Percentiles rank a stretch among this genome's conserved stretches.
These are phyloP conservation scores for Caenorhabditis macrosperma DNA, from an alignment of 2,888 invertebrate species.

Conservation along the genomic window DNA sequence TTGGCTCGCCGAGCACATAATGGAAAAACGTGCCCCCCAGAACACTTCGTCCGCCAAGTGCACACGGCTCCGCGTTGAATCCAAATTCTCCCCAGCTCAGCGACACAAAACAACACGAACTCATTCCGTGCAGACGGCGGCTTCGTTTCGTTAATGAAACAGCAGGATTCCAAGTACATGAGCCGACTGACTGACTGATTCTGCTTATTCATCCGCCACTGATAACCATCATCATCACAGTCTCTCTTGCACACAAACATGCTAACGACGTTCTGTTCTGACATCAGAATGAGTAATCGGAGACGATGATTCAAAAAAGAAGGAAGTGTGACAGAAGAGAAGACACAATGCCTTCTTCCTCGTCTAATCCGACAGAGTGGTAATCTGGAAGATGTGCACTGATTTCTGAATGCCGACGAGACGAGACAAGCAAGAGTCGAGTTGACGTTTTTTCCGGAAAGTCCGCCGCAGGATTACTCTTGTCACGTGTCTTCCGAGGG, in stretches of 20 bases:
- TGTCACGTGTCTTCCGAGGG: neutral
- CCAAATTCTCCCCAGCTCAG: too few relatives aligned
- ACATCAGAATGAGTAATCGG: constrained; percentile 22
- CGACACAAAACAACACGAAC: neutral
- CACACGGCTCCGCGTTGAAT: neutral
- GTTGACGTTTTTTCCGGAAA: neutral
- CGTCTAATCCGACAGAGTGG: neutral
- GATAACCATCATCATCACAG: too few relatives aligned
- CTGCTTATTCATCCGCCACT: constrained; percentile 3
- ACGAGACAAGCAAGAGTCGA: neutral
- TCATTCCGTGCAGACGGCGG: neutral
- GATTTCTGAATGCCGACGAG: neutral
- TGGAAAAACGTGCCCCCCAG: constrained; percentile 16
- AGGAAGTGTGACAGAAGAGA: constrained; percentile 2
- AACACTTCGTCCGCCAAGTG: neutral
- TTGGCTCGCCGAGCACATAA: constrained; percentile 2
- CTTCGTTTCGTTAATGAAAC: neutral
- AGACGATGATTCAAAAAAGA: neutral
- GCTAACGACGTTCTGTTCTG: constrained; percentile 1
- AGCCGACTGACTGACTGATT: neutral
- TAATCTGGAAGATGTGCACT: constrained; percentile 4
- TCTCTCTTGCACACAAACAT: constrained; percentile 5
- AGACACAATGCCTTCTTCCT: neutral
- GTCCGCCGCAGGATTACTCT: neutral
- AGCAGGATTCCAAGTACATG: neutral